These are phyloP conservation scores for Nomada flava DNA, from an alignment of 2,888 invertebrate species.

Conservation along the genomic window DNA sequence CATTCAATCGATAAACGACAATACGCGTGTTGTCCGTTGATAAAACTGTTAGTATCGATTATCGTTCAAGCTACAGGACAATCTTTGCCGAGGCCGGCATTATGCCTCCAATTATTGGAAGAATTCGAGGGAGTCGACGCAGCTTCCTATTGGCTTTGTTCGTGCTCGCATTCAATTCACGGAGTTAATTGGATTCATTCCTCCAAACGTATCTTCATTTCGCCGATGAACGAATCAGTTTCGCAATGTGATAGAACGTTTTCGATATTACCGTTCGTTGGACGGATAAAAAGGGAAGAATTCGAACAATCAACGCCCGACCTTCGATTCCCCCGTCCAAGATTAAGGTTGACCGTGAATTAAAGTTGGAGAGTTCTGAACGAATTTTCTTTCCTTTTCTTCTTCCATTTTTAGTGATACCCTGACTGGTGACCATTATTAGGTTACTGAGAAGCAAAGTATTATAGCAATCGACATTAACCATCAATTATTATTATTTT, in stretches of 20 bases:
- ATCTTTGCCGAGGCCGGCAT: conserved; percentile 32
- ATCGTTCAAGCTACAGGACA: conserved; percentile 21
- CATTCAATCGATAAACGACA: not conserved
- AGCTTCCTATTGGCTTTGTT: conserved; percentile 22
- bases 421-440: too few species aligned
- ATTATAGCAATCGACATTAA: too few species aligned
- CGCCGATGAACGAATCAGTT: conserved; percentile 14
- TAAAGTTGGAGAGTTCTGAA: not conserved
- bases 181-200: conserved; percentile 46
- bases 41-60: conserved; percentile 36
- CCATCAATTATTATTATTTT: too few species aligned
- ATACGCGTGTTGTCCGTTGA: conserved; percentile 5
- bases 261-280: not conserved
- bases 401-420: too few species aligned
- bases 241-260: conserved; percentile 12
- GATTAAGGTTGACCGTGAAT: conserved; percentile 13
- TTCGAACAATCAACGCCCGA: conserved; percentile 1
- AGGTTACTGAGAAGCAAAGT: too few species aligned
- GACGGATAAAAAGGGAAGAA: conserved; percentile 12
- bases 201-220: conserved; percentile 41
- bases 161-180: conserved; percentile 27
- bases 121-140: conserved; percentile 32
- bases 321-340: conserved; percentile 26
- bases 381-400: not conserved
- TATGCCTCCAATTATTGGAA: conserved; percentile 49